Evolutionary conservation across 1,140 invertebrate species (phyloP).

Genomic region (Drosophila sucinea): DNA sequence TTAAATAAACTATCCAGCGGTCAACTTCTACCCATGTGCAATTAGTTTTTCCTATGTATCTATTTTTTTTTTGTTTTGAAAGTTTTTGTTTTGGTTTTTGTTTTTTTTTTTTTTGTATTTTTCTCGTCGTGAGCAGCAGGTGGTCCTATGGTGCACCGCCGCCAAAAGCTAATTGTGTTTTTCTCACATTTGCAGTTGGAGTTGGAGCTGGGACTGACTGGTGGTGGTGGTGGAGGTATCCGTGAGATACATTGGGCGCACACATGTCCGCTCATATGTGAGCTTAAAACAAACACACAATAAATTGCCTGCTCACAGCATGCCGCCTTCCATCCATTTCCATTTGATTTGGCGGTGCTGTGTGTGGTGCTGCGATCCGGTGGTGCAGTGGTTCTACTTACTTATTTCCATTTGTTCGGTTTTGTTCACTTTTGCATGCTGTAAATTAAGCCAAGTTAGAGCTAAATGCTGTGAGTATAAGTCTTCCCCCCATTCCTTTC

Average conservation of each 20-base stretch:
- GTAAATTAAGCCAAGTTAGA: constrained; percentile 72
- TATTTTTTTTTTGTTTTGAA: constrained; percentile 33
- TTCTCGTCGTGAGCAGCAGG: constrained; percentile 67
- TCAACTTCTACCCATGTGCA: constrained; percentile 67
- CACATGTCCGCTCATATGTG: constrained; percentile 58
- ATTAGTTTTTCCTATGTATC: constrained; percentile 71
- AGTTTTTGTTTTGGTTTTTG: constrained; percentile 61
- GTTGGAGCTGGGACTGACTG: constrained; percentile 35
- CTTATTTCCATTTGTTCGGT: constrained; percentile 63
- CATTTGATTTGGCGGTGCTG: constrained; percentile 24
- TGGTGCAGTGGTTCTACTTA: constrained; percentile 32
- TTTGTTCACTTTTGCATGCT: constrained; percentile 68
- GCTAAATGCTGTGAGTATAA: constrained; percentile 38
- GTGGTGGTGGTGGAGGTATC: constrained; percentile 28
- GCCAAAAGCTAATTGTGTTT: constrained; percentile 81
- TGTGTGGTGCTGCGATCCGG: constrained; percentile 25
- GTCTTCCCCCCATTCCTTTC: constrained; percentile 5
- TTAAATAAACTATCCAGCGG: constrained; percentile 70
- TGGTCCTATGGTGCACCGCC: constrained; percentile 66
- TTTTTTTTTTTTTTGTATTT: constrained; percentile 41
- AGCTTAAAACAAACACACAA: constrained; percentile 79
- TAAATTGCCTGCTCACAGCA: constrained; percentile 77
- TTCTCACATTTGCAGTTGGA: constrained; percentile 77
- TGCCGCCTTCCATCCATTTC: constrained; percentile 48
- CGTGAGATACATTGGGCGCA: constrained; percentile 49